These are phyloP conservation scores for Drosophila lutescens DNA, from an alignment of 2,888 invertebrate species.

Conservation along the genomic window DNA sequence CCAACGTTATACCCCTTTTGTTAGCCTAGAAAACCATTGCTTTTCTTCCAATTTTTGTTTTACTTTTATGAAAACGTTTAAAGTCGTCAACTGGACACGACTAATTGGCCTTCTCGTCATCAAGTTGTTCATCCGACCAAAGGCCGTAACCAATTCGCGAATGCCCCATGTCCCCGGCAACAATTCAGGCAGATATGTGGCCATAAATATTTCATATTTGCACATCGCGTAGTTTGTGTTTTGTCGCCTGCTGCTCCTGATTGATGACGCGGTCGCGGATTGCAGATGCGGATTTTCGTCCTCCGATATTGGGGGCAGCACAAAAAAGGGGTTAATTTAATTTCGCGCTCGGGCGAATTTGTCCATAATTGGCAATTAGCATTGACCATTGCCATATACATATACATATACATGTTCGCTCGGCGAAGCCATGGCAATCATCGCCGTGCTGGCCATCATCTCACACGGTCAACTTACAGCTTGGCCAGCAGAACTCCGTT, in stretches of 20 bases:
- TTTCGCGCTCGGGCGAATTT: slow-evolving; percentile 82
- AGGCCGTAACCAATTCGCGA: slow-evolving; percentile 29
- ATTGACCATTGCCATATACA: slow-evolving; percentile 73
- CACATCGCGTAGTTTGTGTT: slow-evolving; percentile 59
- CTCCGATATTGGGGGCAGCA: slow-evolving; percentile 6
- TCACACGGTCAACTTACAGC: slow-evolving; percentile 41
- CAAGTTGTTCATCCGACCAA: slow-evolving; percentile 14
- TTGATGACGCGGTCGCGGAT: slow-evolving; percentile 70
- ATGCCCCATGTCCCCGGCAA: slow-evolving; percentile 20
- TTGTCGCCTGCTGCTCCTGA: slow-evolving; percentile 59
- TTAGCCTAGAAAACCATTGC: no score
- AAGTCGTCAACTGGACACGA: neutral
- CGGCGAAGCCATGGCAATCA: slow-evolving; percentile 36
- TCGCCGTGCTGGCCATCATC: slow-evolving; percentile 32
- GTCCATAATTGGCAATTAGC: slow-evolving; percentile 83
- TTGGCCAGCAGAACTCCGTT: slow-evolving; percentile 54
- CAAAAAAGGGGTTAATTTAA: slow-evolving; percentile 81
- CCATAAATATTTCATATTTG: slow-evolving; percentile 59
- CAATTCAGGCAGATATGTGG: slow-evolving; percentile 40
- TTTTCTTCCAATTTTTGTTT: no score
- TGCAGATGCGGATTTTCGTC: slow-evolving; percentile 38
- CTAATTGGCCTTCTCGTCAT: slow-evolving; percentile 18
- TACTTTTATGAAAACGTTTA: neutral
- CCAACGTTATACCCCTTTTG: no score
- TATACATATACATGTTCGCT: slow-evolving; percentile 7